Evolutionary conservation across 2,797 vertebrate species (phyloP), one percentile per base, ranked within the genome.

Genomic region (Dryobates pubescens): DNA sequence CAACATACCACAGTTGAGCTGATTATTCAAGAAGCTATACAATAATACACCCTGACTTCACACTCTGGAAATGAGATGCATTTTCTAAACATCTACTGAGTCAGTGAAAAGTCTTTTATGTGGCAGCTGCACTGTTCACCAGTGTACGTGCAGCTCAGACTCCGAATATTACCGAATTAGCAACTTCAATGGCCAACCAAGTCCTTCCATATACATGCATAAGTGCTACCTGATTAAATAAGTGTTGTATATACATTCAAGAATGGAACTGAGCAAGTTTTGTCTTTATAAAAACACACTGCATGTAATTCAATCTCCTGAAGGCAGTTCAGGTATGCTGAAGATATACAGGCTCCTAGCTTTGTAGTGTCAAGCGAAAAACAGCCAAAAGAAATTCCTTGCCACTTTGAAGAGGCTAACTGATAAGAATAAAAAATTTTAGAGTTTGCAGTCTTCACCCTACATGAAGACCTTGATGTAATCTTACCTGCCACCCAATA

Each of bases 281-380:
- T 75, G 41, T 63, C 82, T 56, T 85, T 58, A 80, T 27, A 69
- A 87, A 93, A 95, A 41, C 20, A 71, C 16, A n/a, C 0, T 32
- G 22, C 69, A 63, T 14, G 14, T 23, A 68, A 87, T 53, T 59
- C 77, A 34, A 82, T 36, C 59, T 90, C 68, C 65, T 43, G 49
- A 89, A 85, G 56, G 38, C 65, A 94, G 12, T 64, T 75, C 82
- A 88, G 67, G 26, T 36, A 72, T 41, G 63, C 56, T 43, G 53
- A 51, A 87, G 47, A 80, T 53, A 45, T 23, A 74, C 38, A 82
- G 92, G 68, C 27, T 85, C 64, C 34, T 32, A 19, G 45, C 72
- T 96, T 85, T 88, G 82, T 75, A 91, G 72, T 22, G 9, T 36
- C 26, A 94, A 91, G 88, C 59, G 89, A 92, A 91, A 75, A 84